phyloP scores from a whole-genome alignment of 2,797 vertebrate species.

The Centroberyx gerrardi region DNA sequence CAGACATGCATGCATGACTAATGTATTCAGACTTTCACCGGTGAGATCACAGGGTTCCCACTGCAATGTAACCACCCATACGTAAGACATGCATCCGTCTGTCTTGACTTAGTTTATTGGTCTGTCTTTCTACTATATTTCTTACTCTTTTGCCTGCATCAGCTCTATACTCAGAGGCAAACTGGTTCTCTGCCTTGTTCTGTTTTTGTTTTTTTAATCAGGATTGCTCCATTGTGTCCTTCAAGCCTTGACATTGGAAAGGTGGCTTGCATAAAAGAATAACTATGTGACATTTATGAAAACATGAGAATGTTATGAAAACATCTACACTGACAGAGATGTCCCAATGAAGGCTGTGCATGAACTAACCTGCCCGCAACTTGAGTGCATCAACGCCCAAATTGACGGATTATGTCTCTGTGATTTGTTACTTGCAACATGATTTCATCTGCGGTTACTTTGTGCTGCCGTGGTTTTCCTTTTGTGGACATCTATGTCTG shows the following conservation, averaged over 20 bases:
- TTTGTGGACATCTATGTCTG: too few relatives aligned
- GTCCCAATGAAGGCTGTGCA: neutral
- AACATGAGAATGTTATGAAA: neutral
- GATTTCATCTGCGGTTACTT: too few relatives aligned
- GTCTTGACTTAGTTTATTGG: neutral
- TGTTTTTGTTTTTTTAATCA: neutral
- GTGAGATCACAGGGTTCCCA: neutral
- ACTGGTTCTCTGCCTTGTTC: neutral
- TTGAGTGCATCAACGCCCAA: too few relatives aligned
- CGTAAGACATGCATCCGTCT: too few relatives aligned
- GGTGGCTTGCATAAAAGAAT: neutral
- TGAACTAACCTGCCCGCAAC: neutral
- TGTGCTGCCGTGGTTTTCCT: too few relatives aligned
- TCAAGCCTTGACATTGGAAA: constrained; percentile 11
- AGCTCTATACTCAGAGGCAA: neutral
- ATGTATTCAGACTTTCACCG: neutral
- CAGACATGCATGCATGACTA: neutral
- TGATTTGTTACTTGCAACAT: too few relatives aligned
- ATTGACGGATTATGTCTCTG: too few relatives aligned
- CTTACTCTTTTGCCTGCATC: neutral
- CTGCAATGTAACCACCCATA: neutral
- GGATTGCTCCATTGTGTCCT: neutral
- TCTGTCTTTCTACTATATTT: neutral
- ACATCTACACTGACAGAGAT: neutral
- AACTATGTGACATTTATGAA: neutral